phyloP scores from a whole-genome alignment of 2,888 invertebrate species.

The Beris chalybata region DNA sequence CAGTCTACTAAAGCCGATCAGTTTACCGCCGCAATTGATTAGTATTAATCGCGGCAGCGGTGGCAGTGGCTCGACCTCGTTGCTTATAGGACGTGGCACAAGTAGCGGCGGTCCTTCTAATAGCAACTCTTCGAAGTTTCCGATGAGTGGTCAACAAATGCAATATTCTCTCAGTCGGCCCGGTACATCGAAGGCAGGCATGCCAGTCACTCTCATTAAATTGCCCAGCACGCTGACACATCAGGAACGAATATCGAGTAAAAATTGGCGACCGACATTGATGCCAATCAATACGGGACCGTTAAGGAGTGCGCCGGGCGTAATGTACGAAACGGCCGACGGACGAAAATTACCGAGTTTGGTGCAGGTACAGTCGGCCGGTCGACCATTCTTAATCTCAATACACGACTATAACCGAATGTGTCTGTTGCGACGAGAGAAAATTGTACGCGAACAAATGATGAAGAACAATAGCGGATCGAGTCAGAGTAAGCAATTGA shows the following conservation, averaged over 20 bases:
- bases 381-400: constrained; percentile 78
- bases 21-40: constrained; percentile 41
- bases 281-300: constrained; percentile 64
- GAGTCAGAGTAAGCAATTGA: background rate
- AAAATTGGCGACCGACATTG: constrained; percentile 72
- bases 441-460: constrained; percentile 62
- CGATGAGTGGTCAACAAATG: constrained; percentile 46
- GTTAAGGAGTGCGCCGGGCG: constrained; percentile 47
- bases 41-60: constrained; percentile 36
- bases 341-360: constrained; percentile 64
- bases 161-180: constrained; percentile 33
- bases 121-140: background rate
- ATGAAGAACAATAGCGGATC: constrained; percentile 39
- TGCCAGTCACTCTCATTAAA: constrained; percentile 52
- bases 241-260: constrained; percentile 58
- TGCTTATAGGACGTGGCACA: background rate
- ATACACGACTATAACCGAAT: constrained; percentile 79
- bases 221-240: constrained; percentile 53
- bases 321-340: constrained; percentile 62
- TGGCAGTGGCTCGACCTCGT: background rate
- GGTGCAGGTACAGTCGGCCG: constrained; percentile 75
- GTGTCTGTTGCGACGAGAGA: constrained; percentile 71
- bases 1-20: constrained; percentile 39
- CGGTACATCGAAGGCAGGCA: background rate
- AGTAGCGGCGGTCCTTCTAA: background rate